A percentile compares a stretch with the other conserved stretches of the same genome.
These are phyloP conservation scores for Thoracochromis brauschi DNA, from an alignment of 2,113 vertebrate genomes.

Conservation along the genomic window DNA sequence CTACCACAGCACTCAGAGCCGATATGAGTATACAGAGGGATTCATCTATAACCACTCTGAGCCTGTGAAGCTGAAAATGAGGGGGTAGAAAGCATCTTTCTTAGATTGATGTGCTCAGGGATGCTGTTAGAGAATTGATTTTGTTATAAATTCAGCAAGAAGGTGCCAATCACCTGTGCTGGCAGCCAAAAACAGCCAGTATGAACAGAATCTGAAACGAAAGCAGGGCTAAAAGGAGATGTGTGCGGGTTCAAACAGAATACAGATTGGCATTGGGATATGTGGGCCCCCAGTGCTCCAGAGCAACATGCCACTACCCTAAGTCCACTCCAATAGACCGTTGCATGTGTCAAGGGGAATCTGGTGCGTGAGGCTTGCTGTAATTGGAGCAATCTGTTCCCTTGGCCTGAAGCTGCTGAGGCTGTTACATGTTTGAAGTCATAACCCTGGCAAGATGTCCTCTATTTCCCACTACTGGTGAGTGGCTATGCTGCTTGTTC, in stretches of 20 bases:
- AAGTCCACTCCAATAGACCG: constrained; percentile 62
- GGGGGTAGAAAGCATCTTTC: constrained; percentile 38
- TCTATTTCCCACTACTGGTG: constrained; percentile 43
- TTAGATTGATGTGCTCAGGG: constrained; percentile 57
- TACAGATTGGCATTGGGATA: constrained; percentile 64
- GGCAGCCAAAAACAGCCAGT: constrained; percentile 49
- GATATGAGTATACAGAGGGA: constrained; percentile 35
- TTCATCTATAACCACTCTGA: constrained; percentile 41
- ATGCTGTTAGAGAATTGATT: constrained; percentile 69
- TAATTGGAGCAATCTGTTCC: constrained; percentile 73
- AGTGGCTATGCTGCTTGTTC: not conserved
- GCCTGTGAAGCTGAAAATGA: constrained; percentile 50
- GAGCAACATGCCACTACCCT: constrained; percentile 54
- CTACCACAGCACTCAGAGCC: constrained; percentile 3
- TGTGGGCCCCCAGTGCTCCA: constrained; percentile 35
- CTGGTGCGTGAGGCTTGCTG: constrained; percentile 52
- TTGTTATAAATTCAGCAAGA: constrained; percentile 66
- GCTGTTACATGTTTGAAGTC: constrained; percentile 62
- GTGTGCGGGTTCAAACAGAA: constrained; percentile 58
- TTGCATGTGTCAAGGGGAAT: constrained; percentile 60
- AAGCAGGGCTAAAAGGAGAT: constrained; percentile 55
- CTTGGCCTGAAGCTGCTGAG: constrained; percentile 44
- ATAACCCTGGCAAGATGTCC: constrained; percentile 61
- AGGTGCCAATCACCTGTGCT: constrained; percentile 63
- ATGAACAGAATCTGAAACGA: constrained; percentile 50